Base-by-base conservation (phyloP, 2,797 vertebrate genomes). In the Danio tinwini region DNA sequence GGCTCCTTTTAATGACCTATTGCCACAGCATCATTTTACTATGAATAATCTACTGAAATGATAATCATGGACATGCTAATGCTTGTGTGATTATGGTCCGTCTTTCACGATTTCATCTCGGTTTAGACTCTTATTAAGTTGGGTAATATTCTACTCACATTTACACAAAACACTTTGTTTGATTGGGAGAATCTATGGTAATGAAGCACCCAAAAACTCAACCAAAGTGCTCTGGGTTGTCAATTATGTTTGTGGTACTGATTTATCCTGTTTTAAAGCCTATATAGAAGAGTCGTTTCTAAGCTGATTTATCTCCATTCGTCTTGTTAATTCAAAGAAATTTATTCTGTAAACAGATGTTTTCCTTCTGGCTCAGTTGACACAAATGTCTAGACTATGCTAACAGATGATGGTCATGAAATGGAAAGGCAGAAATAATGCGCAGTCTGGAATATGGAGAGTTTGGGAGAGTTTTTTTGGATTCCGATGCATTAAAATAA, bases 81-180 rank as follows among this genome's bases (percentile, higher is more conserved):
- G 86, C 85, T 91, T 90, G 87, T 86, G 86, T 90, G 83, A 85
- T 90, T 89, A 91, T 91, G 88, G 88, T 89, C 87, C 83, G 86
- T 87, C 84, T 88, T 88, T 86, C 84, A 87, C 85, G 71, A 77
- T 55, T 82, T 80, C 69, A 80, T 80, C 61, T 64, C 59, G 21
- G 17, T 73, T 79, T 55, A 45, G 50, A 82, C 67, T 83, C 86
- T 87, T 87, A 81, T 88, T 86, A 86, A 85, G 91, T 90, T 92
- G 87, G 86, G 91, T 89, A 80, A 75, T 87, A 89, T 84, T 91
- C 87, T 82, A 84, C 82, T 86, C 59, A 78, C 84, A 88, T 92
- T 90, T 88, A 89, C 86, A 91, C 53, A 88, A 81, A 86, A 79
- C 70, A 74, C 83, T 80, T 68, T 76, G 62, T 84, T 80, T 77